Conservation (phyloP, 2,113 vertebrate genomes). For the Anolis carolinensis region DNA sequence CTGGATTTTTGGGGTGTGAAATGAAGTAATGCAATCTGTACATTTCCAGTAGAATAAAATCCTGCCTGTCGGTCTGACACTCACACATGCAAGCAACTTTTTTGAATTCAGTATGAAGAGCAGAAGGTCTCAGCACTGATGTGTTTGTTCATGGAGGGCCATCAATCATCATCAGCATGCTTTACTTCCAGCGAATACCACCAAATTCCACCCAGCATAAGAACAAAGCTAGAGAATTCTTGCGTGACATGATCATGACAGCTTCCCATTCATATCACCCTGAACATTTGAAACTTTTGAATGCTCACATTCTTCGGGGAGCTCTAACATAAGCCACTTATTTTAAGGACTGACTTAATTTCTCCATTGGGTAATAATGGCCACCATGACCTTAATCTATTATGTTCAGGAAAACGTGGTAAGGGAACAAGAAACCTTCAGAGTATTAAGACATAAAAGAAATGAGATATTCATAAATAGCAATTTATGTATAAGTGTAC, state of each 20-base stretch:
- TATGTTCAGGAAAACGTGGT: not conserved
- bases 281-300: not conserved
- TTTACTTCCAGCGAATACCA: not conserved
- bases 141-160: not conserved
- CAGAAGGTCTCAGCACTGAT: not conserved
- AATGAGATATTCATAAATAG: not conserved
- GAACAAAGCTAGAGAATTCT: constrained; percentile 20
- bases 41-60: not conserved
- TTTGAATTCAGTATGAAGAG: not conserved
- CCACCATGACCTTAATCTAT: not conserved
- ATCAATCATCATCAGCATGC: not conserved
- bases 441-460: not conserved
- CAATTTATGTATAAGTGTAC: not conserved
- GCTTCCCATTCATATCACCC: constrained; percentile 8
- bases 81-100: not conserved
- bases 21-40: not conserved
- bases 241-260: not conserved
- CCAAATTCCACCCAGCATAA: not conserved
- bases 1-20: not conserved
- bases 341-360: not conserved
- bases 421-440: not conserved
- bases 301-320: constrained; percentile 18
- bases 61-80: not conserved
- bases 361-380: accelerated
- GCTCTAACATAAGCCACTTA: not conserved